Base-by-base conservation (phyloP, 1,140 invertebrate genomes). In the Pomacea maculata region DNA sequence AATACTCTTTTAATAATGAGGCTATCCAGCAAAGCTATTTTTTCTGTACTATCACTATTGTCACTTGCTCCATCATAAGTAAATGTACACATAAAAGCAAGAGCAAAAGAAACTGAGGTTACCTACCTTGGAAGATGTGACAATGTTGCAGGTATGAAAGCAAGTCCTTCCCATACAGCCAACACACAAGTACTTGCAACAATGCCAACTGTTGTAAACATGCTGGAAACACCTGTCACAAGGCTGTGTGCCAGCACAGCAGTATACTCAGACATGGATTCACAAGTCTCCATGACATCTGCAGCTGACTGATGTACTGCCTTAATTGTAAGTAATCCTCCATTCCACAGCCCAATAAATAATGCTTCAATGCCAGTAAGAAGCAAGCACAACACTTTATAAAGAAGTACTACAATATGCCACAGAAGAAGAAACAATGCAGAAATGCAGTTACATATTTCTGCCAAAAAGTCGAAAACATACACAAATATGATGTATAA, bases 121-220 rank as follows among this genome's bases (percentile, higher is more conserved):
- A 45, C 34, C 29, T 74, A 80, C 9, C 55, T 25, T 14, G 76
- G 79, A 57, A 82, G 65, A 64, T 19, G 64, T 10, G 82, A 77
- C 4, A 85, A 54, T 52, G 80, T 81, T 19, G 81, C 75, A 52
- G 84, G 68, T 12, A 81, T 63, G 78, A 78, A 85, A 1, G 79
- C 79, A n/a, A 85, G 75, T 12, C 83, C 55, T 15, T 79, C 67
- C 79, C 81, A 84, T 0, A 82, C 34, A 52, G 65, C 79, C 72
- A 67, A 64, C 14, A 85, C 73, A 65, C 83, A 34, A 19, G 63
- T 29, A 9, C 82, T 61, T 75, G 79, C 64, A 34, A 80, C 45
- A 68, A 52, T 77, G 19, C 85, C 85, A 55, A 86, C 63, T 45
- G 78, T 75, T 25, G 79, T 78, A 54, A 86, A 82, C 34, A 77